These are phyloP conservation scores for Hirtodrosophila duncani DNA, from an alignment of 2,888 invertebrate species.

Conservation along the genomic window DNA sequence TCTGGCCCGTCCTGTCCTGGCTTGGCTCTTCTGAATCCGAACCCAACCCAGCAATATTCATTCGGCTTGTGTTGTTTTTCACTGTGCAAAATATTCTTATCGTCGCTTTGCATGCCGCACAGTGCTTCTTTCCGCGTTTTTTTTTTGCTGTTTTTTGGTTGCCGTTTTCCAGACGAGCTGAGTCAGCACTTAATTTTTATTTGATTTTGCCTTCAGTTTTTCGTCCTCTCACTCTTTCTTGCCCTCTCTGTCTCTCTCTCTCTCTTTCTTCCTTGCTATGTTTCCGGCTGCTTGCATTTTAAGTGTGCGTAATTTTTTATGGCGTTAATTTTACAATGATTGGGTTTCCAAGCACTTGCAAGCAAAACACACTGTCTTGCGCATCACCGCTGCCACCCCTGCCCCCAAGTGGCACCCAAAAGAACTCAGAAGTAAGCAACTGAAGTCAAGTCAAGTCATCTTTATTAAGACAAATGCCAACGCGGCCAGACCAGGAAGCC, in stretches of 20 bases:
- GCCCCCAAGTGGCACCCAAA: constrained; percentile 14
- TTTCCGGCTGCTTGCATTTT: neutral
- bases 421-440: neutral
- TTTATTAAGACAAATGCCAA: constrained; percentile 56
- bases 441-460: constrained; percentile 16
- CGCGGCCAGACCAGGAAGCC: constrained; percentile 6
- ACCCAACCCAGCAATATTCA: neutral
- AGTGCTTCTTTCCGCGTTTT: constrained; percentile 20
- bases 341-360: constrained; percentile 26
- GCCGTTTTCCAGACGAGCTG: constrained; percentile 54
- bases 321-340: constrained; percentile 64
- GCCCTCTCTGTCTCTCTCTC: neutral
- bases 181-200: constrained; percentile 70
- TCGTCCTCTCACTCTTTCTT: no score
- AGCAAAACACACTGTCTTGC: neutral
- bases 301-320: constrained; percentile 51
- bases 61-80: constrained; percentile 2
- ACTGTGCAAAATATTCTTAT: constrained; percentile 58
- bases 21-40: neutral
- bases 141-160: constrained; percentile 2
- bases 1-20: neutral
- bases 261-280: neutral
- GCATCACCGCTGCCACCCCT: constrained; percentile 7
- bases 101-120: constrained; percentile 63
- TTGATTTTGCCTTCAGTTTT: constrained; percentile 54